Evolutionary conservation across 2,797 vertebrate species (phyloP).

Genomic region (Tragelaphus oryx): DNA sequence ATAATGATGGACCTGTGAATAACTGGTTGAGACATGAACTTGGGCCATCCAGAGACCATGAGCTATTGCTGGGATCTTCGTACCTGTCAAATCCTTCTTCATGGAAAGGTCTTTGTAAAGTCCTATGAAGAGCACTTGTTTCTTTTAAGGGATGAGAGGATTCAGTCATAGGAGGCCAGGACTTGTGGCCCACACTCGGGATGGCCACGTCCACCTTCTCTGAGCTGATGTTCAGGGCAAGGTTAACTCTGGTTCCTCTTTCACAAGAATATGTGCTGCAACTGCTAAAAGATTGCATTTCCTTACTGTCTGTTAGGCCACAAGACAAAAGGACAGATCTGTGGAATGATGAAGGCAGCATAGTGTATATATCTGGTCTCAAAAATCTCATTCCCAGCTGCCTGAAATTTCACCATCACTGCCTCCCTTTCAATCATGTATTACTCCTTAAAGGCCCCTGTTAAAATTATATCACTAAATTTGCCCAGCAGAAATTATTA

Average conservation of each 20-base stretch:
- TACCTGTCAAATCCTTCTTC: neutral
- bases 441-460: neutral
- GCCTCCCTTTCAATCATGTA: neutral
- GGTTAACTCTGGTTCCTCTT: neutral
- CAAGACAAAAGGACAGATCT: neutral
- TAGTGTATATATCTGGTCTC: neutral
- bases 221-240: neutral
- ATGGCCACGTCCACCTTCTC: neutral
- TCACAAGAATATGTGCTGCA: neutral
- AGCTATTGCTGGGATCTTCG: neutral
- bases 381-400: neutral
- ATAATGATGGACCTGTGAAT: neutral
- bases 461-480: neutral
- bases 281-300: neutral
- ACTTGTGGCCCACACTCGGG: rapidly evolving
- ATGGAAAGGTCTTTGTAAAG: neutral
- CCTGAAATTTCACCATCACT: neutral
- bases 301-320: neutral
- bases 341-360: neutral
- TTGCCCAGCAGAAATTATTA: neutral
- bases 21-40: neutral
- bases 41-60: neutral
- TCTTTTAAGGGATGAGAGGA: neutral
- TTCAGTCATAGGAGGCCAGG: neutral
- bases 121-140: neutral